Conservation (phyloP, 2,888 invertebrate species). For the Bibio marci region DNA sequence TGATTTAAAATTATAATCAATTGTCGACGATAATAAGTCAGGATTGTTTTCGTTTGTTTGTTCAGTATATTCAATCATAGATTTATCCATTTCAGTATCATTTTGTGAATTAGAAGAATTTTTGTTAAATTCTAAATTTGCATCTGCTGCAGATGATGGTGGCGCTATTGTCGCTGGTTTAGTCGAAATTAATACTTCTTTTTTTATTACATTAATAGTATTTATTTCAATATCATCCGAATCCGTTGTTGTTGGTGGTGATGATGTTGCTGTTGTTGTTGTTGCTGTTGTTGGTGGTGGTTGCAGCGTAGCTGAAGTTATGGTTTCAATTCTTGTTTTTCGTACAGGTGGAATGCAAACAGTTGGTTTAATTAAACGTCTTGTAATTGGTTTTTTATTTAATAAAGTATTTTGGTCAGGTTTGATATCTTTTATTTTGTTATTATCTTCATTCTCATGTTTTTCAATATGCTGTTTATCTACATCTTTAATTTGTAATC, state of each 20-base stretch:
- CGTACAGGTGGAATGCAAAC: slow-evolving; percentile 1
- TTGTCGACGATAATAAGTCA: neutral
- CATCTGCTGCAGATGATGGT: neutral
- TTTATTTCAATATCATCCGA: neutral
- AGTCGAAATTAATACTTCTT: neutral
- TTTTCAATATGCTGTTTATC: too few species aligned
- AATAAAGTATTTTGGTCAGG: too few species aligned
- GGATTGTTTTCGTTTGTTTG: neutral
- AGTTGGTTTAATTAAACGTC: slow-evolving; percentile 3
- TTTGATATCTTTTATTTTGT: too few species aligned
- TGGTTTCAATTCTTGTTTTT: too few species aligned
- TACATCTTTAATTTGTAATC: too few species aligned
- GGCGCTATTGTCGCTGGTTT: neutral
- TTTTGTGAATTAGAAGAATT: neutral
- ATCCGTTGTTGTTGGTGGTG: neutral
- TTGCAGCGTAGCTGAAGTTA: neutral
- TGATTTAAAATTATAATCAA: slow-evolving; percentile 3
- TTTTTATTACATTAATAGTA: neutral
- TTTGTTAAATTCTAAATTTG: neutral
- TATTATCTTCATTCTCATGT: too few species aligned
- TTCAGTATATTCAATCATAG: neutral
- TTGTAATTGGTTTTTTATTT: neutral
- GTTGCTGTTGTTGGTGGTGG: neutral
- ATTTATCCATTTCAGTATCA: neutral
- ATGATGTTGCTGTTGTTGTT: neutral